Evolutionary conservation across 2,888 invertebrate species (phyloP).

Genomic region (Zhuqinia jingwanae): DNA sequence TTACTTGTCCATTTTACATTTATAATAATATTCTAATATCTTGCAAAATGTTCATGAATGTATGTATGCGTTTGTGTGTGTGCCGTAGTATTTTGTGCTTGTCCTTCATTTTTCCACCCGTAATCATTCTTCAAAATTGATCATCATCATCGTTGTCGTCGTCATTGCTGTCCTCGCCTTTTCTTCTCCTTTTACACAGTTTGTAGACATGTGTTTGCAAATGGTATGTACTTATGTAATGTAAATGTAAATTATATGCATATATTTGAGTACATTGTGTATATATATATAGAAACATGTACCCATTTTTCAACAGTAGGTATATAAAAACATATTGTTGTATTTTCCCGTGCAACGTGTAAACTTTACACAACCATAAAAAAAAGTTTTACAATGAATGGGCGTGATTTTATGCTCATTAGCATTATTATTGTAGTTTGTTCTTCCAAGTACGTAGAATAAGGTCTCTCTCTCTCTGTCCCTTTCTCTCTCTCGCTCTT

Average conservation of each 20-base stretch:
- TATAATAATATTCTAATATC: not conserved
- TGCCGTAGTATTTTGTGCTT: not conserved
- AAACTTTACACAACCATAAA: conserved; percentile 30
- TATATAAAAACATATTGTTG: too few species aligned
- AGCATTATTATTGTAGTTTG: conserved; percentile 19
- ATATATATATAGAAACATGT: not conserved
- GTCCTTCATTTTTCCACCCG: not conserved
- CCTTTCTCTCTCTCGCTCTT: not conserved
- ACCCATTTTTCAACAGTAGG: conserved; percentile 27
- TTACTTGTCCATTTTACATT: conserved; percentile 4
- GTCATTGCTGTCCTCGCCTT: not conserved
- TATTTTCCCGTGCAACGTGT: not conserved
- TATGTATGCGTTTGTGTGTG: too few species aligned
- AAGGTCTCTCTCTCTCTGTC: not conserved
- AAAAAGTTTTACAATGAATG: conserved; percentile 33
- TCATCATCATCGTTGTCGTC: not conserved
- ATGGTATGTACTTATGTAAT: too few species aligned
- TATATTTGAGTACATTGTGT: too few species aligned
- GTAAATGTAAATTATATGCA: too few species aligned
- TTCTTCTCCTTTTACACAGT: not conserved
- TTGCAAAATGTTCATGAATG: not conserved
- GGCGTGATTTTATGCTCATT: conserved; percentile 44
- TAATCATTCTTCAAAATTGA: conserved; percentile 10
- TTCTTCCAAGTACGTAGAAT: conserved; percentile 26
- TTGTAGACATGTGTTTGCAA: not conserved